Conservation (phyloP, 1,140 invertebrate genomes). For the Archivesica marissinica region DNA sequence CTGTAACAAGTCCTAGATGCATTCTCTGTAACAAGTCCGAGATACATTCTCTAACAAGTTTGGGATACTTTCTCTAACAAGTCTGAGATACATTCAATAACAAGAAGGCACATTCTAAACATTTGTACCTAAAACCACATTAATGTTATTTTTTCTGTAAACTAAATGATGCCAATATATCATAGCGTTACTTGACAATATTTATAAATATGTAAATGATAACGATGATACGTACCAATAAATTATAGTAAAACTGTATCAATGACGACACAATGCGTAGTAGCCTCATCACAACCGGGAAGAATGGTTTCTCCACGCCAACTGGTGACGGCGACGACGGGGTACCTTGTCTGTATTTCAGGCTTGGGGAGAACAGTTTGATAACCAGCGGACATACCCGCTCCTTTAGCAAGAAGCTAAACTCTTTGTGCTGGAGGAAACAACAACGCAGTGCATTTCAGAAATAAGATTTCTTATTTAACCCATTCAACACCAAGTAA, state of each 20-base stretch:
- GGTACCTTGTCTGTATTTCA: constrained; percentile 82
- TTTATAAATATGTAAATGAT: no score
- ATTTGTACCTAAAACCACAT: no score
- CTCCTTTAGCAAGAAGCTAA: constrained; percentile 97
- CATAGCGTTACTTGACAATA: no score
- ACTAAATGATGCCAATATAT: no score
- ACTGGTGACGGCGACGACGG: constrained; percentile 88
- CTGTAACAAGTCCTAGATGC: no score
- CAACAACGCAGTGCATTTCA: background rate
- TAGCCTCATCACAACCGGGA: constrained; percentile 97
- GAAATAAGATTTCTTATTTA: background rate
- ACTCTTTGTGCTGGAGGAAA: constrained; percentile 93
- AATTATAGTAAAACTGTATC: constrained; percentile 96
- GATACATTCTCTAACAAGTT: no score
- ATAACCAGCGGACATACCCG: constrained; percentile 98
- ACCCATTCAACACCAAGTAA: no score
- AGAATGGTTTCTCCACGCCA: constrained; percentile 92
- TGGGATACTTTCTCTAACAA: no score
- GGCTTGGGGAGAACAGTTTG: constrained; percentile 97
- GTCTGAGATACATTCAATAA: no score
- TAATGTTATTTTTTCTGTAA: no score
- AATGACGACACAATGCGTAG: constrained; percentile 96
- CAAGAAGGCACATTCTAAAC: no score
- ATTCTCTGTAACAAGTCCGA: no score
- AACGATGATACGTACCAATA: constrained; percentile 91